Base-by-base conservation (phyloP, 92 coral and sea anemone species). In the Epizoanthus stellaris region DNA sequence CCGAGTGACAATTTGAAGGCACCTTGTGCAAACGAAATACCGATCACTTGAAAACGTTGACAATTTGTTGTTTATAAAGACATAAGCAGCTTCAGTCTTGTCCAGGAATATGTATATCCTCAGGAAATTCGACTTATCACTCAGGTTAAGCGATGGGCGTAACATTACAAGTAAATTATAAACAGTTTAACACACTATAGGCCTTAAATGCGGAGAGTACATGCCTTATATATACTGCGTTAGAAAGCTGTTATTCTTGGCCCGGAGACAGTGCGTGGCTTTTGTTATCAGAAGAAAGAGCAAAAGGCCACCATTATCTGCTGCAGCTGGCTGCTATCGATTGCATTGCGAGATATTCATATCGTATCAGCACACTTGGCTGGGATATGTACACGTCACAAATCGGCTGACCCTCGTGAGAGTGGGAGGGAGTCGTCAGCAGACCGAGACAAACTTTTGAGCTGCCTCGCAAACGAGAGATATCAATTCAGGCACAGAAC, bases 321-420 rank as follows among this genome's bases (percentile, higher is more conserved):
- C 61, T 67, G 45, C 59, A 79, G 83, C 53, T 43, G 83, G 83
- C 83, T 79, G 83, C 83, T 79, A 79, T 79, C 71, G 83, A 79
- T 79, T 79, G 83, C 57, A 20, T 79, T 14, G 70, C 72, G 52
- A 79, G 70, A 11, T 36, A 59, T 12, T 79, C 72, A 43, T 25
- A 58, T 70, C 64, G 70, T 79, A 5, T 62, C 40, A 79, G 82
- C 39, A 62, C 82, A 62, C 82, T 77, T 77, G 20, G 66, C 54
- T 12, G 23, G 83, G 43, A 42, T 42, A 62, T 63, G 59, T 12
- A 63, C 53, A 79, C 83, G 83, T 79, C 83, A 79, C 83, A 64
- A 45, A 20, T 45, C 30, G 40, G 67, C 72, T 64, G 83, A 79
- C 71, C 83, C 83, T 79, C 83, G 67, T 63, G 83, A 79, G 20